These are phyloP conservation scores for Anguilla pacifica DNA, from an alignment of 2,797 vertebrate genomes.

Conservation along the genomic window DNA sequence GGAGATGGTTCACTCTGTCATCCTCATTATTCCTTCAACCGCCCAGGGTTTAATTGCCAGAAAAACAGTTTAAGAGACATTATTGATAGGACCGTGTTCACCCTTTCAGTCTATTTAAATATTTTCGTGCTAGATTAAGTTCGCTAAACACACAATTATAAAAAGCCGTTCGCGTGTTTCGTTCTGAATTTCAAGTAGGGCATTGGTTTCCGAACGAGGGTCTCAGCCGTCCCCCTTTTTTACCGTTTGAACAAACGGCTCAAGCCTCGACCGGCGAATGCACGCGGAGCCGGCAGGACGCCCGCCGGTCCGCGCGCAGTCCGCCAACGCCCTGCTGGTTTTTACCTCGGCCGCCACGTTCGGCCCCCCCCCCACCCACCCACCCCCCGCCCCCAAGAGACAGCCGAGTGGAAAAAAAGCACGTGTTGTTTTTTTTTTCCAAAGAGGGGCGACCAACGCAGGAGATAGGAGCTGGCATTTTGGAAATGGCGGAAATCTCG, in stretches of 20 bases:
- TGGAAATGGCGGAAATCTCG: constrained; percentile 4
- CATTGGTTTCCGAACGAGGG: not conserved
- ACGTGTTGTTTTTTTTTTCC: not conserved
- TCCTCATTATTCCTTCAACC: not conserved
- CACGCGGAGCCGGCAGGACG: not conserved
- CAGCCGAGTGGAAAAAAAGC: not conserved
- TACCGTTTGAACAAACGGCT: not conserved
- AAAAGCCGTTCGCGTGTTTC: not conserved
- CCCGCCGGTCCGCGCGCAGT: not conserved
- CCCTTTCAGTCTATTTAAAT: constrained; percentile 16
- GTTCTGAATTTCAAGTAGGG: not conserved
- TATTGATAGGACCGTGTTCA: not conserved
- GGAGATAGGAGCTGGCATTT: constrained; percentile 5
- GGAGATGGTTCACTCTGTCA: not conserved
- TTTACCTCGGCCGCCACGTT: not conserved
- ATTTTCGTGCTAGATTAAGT: constrained; percentile 12
- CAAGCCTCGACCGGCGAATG: not conserved
- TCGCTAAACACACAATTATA: constrained; percentile 17
- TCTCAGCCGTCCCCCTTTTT: not conserved
- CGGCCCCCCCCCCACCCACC: no score
- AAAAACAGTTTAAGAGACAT: constrained; percentile 3
- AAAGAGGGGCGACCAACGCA: not conserved
- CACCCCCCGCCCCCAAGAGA: not conserved
- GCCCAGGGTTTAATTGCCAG: not conserved
- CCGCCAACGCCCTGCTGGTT: no score